Percentiles rank a stretch among this genome's conserved stretches.
Evolutionary conservation across 1,140 invertebrate genomes (phyloP).

Genomic region (Frieseomelitta varia): DNA sequence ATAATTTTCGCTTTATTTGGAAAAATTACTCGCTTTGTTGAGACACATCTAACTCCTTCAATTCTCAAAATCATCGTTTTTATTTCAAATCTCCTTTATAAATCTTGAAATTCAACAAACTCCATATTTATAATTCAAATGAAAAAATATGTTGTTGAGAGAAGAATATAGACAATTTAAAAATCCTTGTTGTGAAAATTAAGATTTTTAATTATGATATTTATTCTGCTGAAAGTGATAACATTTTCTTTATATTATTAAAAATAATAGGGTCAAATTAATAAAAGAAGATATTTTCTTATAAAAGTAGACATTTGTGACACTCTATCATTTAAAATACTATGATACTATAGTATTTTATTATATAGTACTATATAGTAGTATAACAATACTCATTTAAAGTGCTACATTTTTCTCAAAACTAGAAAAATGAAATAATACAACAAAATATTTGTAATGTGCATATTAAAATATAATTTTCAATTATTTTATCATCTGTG

Average conservation of each 20-base stretch:
- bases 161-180: not conserved
- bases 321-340: not conserved
- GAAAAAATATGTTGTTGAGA: not conserved
- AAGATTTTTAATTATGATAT: not conserved
- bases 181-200: not conserved
- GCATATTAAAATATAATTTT: too few relatives aligned
- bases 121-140: too few relatives aligned
- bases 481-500: too few relatives aligned
- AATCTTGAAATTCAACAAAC: not conserved
- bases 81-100: not conserved
- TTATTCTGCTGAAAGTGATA: not conserved
- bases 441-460: too few relatives aligned
- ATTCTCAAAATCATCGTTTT: not conserved
- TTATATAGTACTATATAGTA: too few relatives aligned
- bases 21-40: not conserved
- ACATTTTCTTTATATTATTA: not conserved
- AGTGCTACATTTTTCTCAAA: too few relatives aligned
- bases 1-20: not conserved
- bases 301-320: not conserved
- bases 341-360: not conserved
- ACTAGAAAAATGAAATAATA: too few relatives aligned
- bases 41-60: not conserved
- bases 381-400: too few relatives aligned
- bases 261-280: not conserved
- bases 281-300: not conserved